Base-by-base conservation (phyloP, 2,113 vertebrate species). In the Crotophaga sulcirostris region DNA sequence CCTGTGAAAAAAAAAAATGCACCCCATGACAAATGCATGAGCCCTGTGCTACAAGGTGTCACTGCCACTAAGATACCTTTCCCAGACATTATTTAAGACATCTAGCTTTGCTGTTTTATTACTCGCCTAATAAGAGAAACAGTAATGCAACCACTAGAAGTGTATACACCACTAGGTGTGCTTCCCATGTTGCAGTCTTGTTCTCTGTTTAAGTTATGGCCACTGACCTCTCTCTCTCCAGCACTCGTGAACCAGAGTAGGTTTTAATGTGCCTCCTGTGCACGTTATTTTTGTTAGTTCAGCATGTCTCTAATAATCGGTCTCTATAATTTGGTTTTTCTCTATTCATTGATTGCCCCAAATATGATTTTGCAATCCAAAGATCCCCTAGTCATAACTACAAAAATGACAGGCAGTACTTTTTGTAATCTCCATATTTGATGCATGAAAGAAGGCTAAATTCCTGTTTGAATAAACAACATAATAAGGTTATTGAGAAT, bases 401-500 rank as follows among this genome's bases (percentile, higher is more conserved):
- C 93, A 87, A 25, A 97, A 97, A 98, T 97, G 97, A 97, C 97
- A 97, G 96, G 96, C 96, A 87, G 96, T 96, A n/a, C 95, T 97
- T 97, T 94, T 95, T 87, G 96, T 98, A 98, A 98, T 98, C 97
- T 97, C 97, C 97, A 94, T 97, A 97, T 98, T 98, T 97, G 98
- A 98, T 55, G 97, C 97, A 97, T 98, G 97, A 98, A 98, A 98
- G 98, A 96, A 98, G 97, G 97, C 97, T 98, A 98, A 98, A 98
- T 99, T 98, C 98, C 97, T 98, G 98, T 98, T 98, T 98, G 97
- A 97, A 97, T 95, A 97, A 97, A 95, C 97, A 97, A 98, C 97
- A 98, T 98, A 98, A 99, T 99, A 98, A 98, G 98, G 97, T 98
- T 98, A 98, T 97, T 87, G 97, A 98, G 98, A 98, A 98, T 97